phyloP scores from a whole-genome alignment of 2,113 vertebrate genomes.

The Saguinus imperator region DNA sequence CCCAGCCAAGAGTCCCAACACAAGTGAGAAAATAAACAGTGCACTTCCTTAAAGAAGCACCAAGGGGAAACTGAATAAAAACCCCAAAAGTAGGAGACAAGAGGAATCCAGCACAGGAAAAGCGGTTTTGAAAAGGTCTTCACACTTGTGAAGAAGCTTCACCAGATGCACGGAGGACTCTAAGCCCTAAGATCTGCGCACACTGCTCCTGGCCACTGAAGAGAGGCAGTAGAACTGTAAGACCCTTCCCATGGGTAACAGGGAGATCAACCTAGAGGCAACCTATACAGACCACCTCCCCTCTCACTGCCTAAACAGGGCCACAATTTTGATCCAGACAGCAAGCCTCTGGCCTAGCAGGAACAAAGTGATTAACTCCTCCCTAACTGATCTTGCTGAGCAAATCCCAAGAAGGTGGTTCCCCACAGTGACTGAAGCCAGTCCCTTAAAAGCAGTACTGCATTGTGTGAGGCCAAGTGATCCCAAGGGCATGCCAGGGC shows the following conservation, averaged over 20 bases:
- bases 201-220: rapidly evolving
- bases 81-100: background rate
- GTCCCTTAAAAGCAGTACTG: background rate
- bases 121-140: background rate
- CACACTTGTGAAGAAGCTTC: background rate
- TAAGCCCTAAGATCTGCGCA: rapidly evolving
- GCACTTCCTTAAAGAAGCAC: background rate
- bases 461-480: background rate
- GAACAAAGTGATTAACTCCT: slow-evolving; percentile 46
- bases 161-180: rapidly evolving
- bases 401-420: slow-evolving; percentile 9
- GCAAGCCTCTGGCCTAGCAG: slow-evolving; percentile 1
- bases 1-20: background rate
- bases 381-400: background rate
- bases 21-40: background rate
- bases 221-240: rapidly evolving
- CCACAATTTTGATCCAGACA: background rate
- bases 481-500: slow-evolving; percentile 2
- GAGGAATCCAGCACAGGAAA: background rate
- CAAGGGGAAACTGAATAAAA: background rate
- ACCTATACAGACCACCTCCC: rapidly evolving
- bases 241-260: background rate
- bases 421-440: background rate
- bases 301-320: slow-evolving; percentile 6
- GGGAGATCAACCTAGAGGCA: background rate